Base-by-base conservation (phyloP, 2,888 invertebrate genomes). In the Litoditis marina region DNA sequence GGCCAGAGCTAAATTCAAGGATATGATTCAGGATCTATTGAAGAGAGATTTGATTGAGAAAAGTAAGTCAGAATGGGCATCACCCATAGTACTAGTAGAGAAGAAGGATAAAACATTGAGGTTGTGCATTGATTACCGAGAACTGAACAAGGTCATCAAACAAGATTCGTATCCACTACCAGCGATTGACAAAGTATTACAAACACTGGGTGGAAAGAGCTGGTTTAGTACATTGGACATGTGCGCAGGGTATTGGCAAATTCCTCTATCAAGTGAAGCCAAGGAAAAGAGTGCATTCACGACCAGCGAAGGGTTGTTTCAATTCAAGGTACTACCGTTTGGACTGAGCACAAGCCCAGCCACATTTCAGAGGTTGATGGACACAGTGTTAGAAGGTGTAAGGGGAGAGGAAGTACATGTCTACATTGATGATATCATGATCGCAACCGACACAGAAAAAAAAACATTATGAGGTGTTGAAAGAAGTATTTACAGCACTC, bases 271-370 rank as follows among this genome's bases (percentile, higher is more conserved):
- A 1, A 62, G 68, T 32, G 60, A 67, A 0, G 58, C 65, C 1
- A 65, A 57, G 19, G 56, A 59, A 7, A 77, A 73, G 30, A 73
- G 78, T 8, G 77, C 77, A 11, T 78, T 80, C 49, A 31, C 68
- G 0, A 65, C 68, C 3, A 28, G 60, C 2, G 49, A 36, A 6
- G 69, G 75, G 2, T 68, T 68, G 22, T 82, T 56, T 44, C 63
- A 80, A 49, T 81, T 66, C 56, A 55, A 60, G 5, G 68, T 73
- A 1, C 65, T 81, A 56, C 73, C 76, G 0, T 78, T 78, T 53
- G 78, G 79, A 4, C 55, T 82, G 8, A 55, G 65, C 0, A 76
- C 67, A 3, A 68, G 71, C 25, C 75, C 75, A 1, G 74, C 78
- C 0, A 69, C 71, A 1, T 82, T 80, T 51, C 74, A 81, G 55